These are phyloP conservation scores for Coenonympha arcania DNA, from an alignment of 2,888 invertebrate species.

Conservation along the genomic window DNA sequence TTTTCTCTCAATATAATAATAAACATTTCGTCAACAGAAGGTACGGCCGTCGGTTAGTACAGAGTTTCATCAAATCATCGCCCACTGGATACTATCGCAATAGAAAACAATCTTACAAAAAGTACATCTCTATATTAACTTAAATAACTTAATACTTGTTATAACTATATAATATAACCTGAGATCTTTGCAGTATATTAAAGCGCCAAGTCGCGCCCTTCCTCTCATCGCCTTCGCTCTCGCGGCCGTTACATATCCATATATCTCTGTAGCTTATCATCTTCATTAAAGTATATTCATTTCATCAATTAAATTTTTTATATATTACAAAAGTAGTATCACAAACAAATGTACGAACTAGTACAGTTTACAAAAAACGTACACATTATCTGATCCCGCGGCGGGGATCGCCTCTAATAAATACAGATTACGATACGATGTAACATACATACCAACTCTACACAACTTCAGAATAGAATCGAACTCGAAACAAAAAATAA, in stretches of 20 bases:
- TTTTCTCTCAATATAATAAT: slow-evolving; percentile 37
- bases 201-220: slow-evolving; percentile 32
- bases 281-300: slow-evolving; percentile 65
- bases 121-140: slow-evolving; percentile 71
- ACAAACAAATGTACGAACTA: slow-evolving; percentile 75
- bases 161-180: slow-evolving; percentile 72
- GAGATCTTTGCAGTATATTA: slow-evolving; percentile 67
- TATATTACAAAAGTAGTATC: slow-evolving; percentile 76
- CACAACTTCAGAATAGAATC: slow-evolving; percentile 70
- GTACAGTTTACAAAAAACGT: slow-evolving; percentile 71
- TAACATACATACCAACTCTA: slow-evolving; percentile 65
- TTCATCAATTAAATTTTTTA: slow-evolving; percentile 67
- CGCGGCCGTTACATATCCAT: slow-evolving; percentile 40
- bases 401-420: slow-evolving; percentile 65
- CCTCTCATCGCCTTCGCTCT: slow-evolving; percentile 45
- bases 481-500: slow-evolving; percentile 70
- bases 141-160: slow-evolving; percentile 75
- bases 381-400: slow-evolving; percentile 56
- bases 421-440: slow-evolving; percentile 66
- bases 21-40: slow-evolving; percentile 46
- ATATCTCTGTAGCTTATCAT: slow-evolving; percentile 54
- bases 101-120: slow-evolving; percentile 70
- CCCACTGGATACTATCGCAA: slow-evolving; percentile 55
- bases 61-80: slow-evolving; percentile 40
- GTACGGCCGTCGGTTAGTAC: slow-evolving; percentile 57